These are phyloP conservation scores for Adelosebastes latens DNA, from an alignment of 2,797 vertebrate species.

Conservation along the genomic window DNA sequence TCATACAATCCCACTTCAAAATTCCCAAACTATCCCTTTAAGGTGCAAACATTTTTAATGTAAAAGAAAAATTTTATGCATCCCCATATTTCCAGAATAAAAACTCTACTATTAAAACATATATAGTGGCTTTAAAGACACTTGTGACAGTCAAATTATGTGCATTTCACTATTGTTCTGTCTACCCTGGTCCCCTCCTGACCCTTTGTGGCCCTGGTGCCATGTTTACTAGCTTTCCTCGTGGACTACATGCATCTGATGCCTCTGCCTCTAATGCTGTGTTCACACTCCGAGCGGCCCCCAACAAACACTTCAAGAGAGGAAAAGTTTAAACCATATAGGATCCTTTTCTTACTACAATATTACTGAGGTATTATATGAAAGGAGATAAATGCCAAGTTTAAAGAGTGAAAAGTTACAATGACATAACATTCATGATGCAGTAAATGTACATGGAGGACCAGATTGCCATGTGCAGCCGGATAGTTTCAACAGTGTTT, in stretches of 20 bases:
- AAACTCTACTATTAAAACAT: no score
- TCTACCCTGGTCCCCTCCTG: no score
- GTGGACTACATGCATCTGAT: background rate
- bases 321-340: background rate
- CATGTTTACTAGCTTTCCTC: background rate
- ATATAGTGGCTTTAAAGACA: no score
- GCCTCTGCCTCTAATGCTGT: background rate
- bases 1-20: fast-evolving
- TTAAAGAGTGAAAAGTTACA: background rate
- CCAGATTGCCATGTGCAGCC: no score
- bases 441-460: background rate
- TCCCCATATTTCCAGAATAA: no score
- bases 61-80: no score
- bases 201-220: no score
- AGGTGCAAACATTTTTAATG: no score
- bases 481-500: background rate
- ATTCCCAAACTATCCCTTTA: fast-evolving
- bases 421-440: background rate
- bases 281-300: no score
- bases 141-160: no score
- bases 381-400: background rate
- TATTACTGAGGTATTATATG: background rate
- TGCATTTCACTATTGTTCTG: no score
- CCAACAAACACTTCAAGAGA: background rate
- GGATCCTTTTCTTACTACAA: background rate